Base-by-base conservation (phyloP, 2,113 vertebrate genomes). In the Pionites leucogaster region DNA sequence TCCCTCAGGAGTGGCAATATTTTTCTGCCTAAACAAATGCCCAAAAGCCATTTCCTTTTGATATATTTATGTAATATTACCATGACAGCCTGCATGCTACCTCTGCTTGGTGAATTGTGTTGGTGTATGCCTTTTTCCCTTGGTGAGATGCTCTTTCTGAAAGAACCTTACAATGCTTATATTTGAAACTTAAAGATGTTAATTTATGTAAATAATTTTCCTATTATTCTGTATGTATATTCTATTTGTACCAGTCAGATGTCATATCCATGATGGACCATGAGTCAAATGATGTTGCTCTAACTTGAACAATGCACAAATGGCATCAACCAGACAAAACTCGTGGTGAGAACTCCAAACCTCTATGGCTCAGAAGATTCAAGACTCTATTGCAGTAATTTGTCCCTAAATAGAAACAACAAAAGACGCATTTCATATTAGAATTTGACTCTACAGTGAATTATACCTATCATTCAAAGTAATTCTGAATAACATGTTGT, bases 401-500 rank as follows among this genome's bases (percentile, higher is more conserved):
- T 83, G 29, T 60, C 9, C 29, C 15, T 91, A 78, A 62, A 71
- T 4, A 92, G 42, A 90, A 86, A 33, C 46, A 86, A 17, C 65
- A 68, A 82, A 86, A 87, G 27, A 33, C 68, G 9, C 31, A 79
- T 79, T 86, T 90, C 19, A 10, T 41, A 52, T 68, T 83, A 88
- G 74, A 90, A 71, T 87, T 82, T 86, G 49, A 49, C 67, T 91
- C 62, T 83, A 49, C 11, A 76, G n/a, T 22, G 28, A 89, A 93
- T 95, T 75, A 78, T 64, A 92, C 39, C 89, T 88, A 77, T 88
- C 64, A 88, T 95, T 96, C 78, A 95, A 92, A 93, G 24, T 86
- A 86, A 86, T 95, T 52, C 69, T 88, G 92, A 93, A 88, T 86
- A 94, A n/a, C 27, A 22, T 41, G 53, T 77, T 97, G 91, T 91